Percentiles rank a stretch among this genome's conserved stretches.
These are phyloP conservation scores for Intellagama lesueurii DNA, from an alignment of 2,797 vertebrate genomes.

Conservation along the genomic window DNA sequence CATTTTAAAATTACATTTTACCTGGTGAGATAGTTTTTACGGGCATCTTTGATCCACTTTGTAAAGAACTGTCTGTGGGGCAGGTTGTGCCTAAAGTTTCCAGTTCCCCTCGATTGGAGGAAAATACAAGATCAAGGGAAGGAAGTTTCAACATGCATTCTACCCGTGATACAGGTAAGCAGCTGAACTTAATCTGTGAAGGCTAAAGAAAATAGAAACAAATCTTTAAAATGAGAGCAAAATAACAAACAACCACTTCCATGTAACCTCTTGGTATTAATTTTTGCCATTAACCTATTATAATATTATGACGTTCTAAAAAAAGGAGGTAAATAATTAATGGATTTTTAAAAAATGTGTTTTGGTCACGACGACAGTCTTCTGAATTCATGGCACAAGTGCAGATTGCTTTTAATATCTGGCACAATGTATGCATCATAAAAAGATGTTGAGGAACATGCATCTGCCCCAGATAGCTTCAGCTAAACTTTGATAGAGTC, in stretches of 20 bases:
- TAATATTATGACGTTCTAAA: no score
- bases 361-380: not conserved
- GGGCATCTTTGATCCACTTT: conserved; percentile 82
- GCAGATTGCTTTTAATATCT: no score
- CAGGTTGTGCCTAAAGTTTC: conserved; percentile 85
- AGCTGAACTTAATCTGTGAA: conserved; percentile 99
- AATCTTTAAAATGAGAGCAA: conserved; percentile 12
- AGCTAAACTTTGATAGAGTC: not conserved
- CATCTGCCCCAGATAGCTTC: not conserved
- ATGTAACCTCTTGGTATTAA: not conserved
- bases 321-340: no score
- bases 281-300: not conserved
- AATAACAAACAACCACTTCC: not conserved
- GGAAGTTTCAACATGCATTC: conserved; percentile 98
- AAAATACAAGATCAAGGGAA: conserved; percentile 97
- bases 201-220: conserved; percentile 80
- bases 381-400: not conserved
- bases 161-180: conserved; percentile 95
- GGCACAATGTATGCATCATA: no score
- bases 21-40: conserved; percentile 85
- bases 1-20: conserved; percentile 61
- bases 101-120: conserved; percentile 95
- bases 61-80: conserved; percentile 80
- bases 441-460: not conserved
- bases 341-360: no score